Evolutionary conservation across 2,113 vertebrate genomes (phyloP).

Genomic region (Phainopepla nitens): DNA sequence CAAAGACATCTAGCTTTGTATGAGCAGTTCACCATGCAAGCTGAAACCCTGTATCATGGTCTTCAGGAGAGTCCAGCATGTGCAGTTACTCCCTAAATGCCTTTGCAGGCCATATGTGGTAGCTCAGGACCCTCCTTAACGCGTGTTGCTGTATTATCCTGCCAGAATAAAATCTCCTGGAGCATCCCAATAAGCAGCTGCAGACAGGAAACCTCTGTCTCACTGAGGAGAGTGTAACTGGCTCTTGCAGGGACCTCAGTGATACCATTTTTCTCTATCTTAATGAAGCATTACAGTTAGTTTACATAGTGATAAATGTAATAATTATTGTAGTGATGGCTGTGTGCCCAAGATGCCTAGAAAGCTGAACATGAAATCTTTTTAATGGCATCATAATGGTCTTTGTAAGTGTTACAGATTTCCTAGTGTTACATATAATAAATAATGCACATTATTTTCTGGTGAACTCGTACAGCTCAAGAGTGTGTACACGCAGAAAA

Average conservation of each 20-base stretch:
- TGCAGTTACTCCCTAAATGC: neutral
- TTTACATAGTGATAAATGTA: slow-evolving; percentile 74
- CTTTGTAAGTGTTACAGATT: slow-evolving; percentile 66
- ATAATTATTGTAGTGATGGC: slow-evolving; percentile 64
- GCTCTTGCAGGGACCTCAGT: slow-evolving; percentile 4
- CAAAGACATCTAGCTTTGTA: neutral
- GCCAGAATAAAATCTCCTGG: neutral
- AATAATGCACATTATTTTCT: slow-evolving; percentile 63
- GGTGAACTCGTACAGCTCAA: neutral
- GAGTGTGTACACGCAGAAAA: neutral
- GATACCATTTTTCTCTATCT: slow-evolving; percentile 54
- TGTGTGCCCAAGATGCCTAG: slow-evolving; percentile 64
- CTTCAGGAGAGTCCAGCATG: neutral
- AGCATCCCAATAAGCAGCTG: neutral
- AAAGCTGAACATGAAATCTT: slow-evolving; percentile 62
- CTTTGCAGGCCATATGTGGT: fast-evolving
- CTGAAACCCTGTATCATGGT: fast-evolving
- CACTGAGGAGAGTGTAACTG: neutral
- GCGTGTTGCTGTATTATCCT: neutral
- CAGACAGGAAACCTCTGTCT: neutral
- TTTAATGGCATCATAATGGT: slow-evolving; percentile 67
- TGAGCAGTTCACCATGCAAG: neutral
- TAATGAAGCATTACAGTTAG: slow-evolving; percentile 72
- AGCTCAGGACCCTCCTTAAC: neutral
- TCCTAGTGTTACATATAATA: slow-evolving; percentile 49